Base-by-base conservation (phyloP, 2,797 vertebrate species). In the Petrocephalus sullivani region DNA sequence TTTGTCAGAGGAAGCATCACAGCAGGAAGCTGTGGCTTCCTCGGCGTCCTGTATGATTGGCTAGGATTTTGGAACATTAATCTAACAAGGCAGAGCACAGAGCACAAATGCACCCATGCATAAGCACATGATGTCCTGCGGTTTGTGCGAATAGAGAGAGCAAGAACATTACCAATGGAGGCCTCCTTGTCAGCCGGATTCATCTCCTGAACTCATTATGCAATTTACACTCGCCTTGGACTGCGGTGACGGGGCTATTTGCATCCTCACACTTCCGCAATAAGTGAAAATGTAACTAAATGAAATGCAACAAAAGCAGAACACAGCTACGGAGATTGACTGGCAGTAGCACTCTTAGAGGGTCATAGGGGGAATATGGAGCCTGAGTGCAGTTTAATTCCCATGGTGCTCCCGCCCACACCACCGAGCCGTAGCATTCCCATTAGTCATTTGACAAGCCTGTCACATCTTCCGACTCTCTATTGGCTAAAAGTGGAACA, bases 261-360 rank as follows among this genome's bases (percentile, higher is more conserved):
- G 57, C 16, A 9, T 87, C 67, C 56, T 61, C 61, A 61, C 87
- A 57, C 51, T 67, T 81, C 41, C 54, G 61, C 85, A 61, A 88
- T 67, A 78, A 87, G 89, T 84, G 64, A 71, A 87, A 21, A 89
- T 83, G 49, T n/a, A 84, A 84, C 21, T 51, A 84, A 83, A 51
- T 88, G 53, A 84, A 78, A 88, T 87, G 81, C 84, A 81, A 33
- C 14, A 58, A 56, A 53, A 57, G 46, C 86, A 21, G 88, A 89
- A 88, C 12, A 88, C 49, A 54, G 5, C 57, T 60, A 60, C 67
- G n/a, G 89, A 90, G 88, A 91, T 91, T 88, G 88, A 53, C 87
- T 88, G 87, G 37, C 87, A 90, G 88, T 87, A 88, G 89, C 89
- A 91, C 90, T 91, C 88, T 88, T 54, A 84, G 64, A 86, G 89